phyloP scores from a whole-genome alignment of 30 jellyfish, hydroid and myxozoan species.

The Aurelia sp. region DNA sequence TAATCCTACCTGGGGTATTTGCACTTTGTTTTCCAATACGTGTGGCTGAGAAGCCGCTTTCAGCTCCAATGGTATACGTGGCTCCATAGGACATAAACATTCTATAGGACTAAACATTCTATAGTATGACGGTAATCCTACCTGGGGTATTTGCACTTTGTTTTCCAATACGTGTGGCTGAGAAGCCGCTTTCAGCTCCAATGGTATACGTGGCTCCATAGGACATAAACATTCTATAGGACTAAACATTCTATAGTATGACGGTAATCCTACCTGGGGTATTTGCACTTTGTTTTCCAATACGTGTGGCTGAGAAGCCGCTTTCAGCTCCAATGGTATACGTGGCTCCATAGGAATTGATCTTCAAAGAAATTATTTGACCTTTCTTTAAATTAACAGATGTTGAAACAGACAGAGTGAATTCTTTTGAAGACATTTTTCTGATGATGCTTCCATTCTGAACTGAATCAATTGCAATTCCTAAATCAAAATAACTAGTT shows the following conservation, averaged over 20 bases:
- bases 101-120: too few species aligned
- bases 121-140: neutral
- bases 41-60: too few species aligned
- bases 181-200: conserved; percentile 76
- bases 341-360: conserved; percentile 48
- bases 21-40: too few species aligned
- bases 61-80: too few species aligned
- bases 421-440: conserved; percentile 23
- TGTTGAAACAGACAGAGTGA: conserved; percentile 68
- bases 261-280: conserved; percentile 34
- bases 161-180: conserved; percentile 62
- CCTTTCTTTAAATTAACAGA: conserved; percentile 64
- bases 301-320: conserved; percentile 76
- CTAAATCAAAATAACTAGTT: conserved; percentile 51
- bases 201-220: conserved; percentile 47
- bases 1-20: too few species aligned
- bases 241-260: too few species aligned
- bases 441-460: conserved; percentile 57
- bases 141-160: conserved; percentile 29
- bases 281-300: conserved; percentile 23
- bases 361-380: conserved; percentile 47
- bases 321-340: conserved; percentile 64
- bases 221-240: too few species aligned
- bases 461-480: conserved; percentile 68
- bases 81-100: too few species aligned